Evolutionary conservation across 1,140 invertebrate genomes (phyloP), one percentile per base, ranked within the genome.

Genomic region (Proctacanthus coquilletti): DNA sequence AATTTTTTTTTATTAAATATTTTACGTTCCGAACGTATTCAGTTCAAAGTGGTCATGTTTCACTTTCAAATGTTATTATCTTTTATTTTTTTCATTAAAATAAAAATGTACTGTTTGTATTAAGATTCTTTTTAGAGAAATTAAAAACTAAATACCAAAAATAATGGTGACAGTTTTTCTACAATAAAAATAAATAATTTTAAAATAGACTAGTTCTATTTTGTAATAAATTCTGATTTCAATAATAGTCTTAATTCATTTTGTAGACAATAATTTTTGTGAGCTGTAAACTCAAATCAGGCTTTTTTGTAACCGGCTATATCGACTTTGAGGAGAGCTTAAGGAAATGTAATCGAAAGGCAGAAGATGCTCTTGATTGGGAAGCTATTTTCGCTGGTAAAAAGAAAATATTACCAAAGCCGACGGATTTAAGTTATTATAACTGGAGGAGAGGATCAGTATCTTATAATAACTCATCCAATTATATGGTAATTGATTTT

Each of bases 261-360:
- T 13, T 18, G 14, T 21, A 59, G 56, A 56, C 56, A 13, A 59
- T 59, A 8, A 51, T 56, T 3, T 59, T 56, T 21, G 36, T 50
- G 2, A 45, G 48, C 1, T 46, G 40, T 32, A 29, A 36, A 1
- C 18, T 42, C 14, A 18, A 20, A 4, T 41, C 47, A 5, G 50
- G 56, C 1, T 53, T 50, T 1, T 51, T 58, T 14, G 42, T 50
- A 13, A 54, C 56, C 0, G 50, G 49, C 2, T 59, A 59, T 25
- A 42, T 59, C 4, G 56, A 59, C 18, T 45, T 52, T 42, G 56
- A 45, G 5, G 38, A 44, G 20, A 59, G 56, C 31, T 52, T 51
- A 41, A 34, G 36, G 2, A 42, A 44, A 25, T 41, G 44, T 5
- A 39, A 34, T 17, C 31, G 41, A 0, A 21, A 36, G 2, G 9